Base-by-base conservation (phyloP, 1,140 invertebrate genomes). In the Danaus plexippus region DNA sequence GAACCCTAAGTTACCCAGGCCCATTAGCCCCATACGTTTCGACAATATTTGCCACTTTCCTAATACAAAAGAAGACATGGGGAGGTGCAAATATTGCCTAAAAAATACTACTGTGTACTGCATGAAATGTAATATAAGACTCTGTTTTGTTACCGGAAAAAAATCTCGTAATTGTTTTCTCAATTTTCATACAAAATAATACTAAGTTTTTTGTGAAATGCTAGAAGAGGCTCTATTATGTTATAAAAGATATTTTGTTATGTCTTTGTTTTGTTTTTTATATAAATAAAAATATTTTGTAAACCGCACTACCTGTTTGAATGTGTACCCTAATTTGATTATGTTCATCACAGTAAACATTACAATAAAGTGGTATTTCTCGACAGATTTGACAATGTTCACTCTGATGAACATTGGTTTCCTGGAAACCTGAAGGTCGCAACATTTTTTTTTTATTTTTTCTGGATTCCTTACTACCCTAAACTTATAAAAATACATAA, bases 21-120 rank as follows among this genome's bases (percentile, higher is more conserved):
- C 57, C 43, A 60, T 47, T 15, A 57, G 51, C 54, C 62, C 62
- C 54, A 64, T 59, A 53, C 54, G 63, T 51, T 66, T 53, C 57
- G 63, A 66, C 53, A 59, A 59, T 47, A 43, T 62, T 44, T 49
- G 63, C 61, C 63, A 66, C 62, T 66, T 66, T n/a, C n/a, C n/a
- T n/a, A n/a, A n/a, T n/a, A n/a, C n/a, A n/a, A n/a, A n/a, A n/a
- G n/a, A n/a, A n/a, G n/a, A n/a, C 32, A 61, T 62, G 59, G 59
- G 57, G n/a, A 9, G 53, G 43, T 66, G 64, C 13, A 53, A 50
- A 42, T 66, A 47, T 66, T 50, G 10, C 49, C 56, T 9, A 59
- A 62, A 43, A 56, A 61, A 8, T n/a, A 59, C 48, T 0, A n/a
- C 11, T 18, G 22, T 50, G 11, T 8, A 32, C 10, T 50, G 48